Conservation (phyloP, 2,797 vertebrate species). For the Lemur catta region DNA sequence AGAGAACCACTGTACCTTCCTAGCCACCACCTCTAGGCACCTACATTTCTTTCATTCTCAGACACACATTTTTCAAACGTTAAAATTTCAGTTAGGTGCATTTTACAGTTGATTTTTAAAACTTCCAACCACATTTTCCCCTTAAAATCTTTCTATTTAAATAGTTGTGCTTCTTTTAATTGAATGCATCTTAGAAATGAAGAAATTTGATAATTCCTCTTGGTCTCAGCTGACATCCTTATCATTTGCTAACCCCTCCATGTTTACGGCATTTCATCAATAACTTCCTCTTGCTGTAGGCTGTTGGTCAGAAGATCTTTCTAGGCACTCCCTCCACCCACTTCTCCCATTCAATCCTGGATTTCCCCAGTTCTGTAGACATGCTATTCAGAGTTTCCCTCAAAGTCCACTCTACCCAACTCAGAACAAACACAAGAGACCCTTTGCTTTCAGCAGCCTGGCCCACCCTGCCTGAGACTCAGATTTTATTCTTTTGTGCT, state of each 20-base stretch:
- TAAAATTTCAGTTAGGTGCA: neutral
- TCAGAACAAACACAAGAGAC: neutral
- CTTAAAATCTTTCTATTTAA: conserved; percentile 25
- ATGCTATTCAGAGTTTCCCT: neutral
- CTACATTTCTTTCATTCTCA: neutral
- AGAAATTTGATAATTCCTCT: neutral
- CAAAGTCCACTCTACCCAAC: neutral
- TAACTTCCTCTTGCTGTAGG: neutral
- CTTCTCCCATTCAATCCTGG: neutral
- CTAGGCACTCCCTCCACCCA: neutral
- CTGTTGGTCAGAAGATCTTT: neutral
- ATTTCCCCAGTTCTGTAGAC: neutral
- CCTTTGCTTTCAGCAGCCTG: neutral
- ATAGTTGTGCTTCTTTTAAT: neutral
- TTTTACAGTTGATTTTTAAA: neutral
- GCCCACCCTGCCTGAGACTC: neutral
- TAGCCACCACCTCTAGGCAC: neutral
- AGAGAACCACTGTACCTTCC: neutral
- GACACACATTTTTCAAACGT: neutral
- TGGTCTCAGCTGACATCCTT: neutral
- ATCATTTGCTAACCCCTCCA: neutral
- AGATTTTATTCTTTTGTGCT: neutral
- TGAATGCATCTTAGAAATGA: neutral
- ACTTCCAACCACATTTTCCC: neutral
- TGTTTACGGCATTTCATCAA: neutral